Conservation (phyloP, 2,797 vertebrate genomes). For the Coregonus sp. region DNA sequence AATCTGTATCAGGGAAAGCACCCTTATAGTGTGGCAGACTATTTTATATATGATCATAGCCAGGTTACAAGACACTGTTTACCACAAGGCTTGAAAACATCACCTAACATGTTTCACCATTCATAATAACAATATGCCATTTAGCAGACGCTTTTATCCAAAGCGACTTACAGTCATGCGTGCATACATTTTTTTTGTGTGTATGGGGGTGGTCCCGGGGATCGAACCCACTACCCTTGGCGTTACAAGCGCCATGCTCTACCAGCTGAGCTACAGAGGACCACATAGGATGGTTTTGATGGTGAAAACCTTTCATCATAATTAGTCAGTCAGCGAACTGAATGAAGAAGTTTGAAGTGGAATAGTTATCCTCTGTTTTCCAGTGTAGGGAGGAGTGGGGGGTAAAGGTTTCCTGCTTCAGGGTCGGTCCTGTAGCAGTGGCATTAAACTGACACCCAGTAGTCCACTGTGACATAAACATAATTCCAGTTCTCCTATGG, state of each 20-base stretch:
- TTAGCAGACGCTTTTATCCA: no score
- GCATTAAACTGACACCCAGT: neutral
- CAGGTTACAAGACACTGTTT: no score
- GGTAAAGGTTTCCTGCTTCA: neutral
- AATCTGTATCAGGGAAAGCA: no score
- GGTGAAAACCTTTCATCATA: neutral
- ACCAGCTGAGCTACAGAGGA: no score
- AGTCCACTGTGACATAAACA: neutral
- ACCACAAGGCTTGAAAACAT: neutral
- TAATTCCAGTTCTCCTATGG: neutral
- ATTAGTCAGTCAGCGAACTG: neutral
- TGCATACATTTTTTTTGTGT: no score
- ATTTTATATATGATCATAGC: no score
- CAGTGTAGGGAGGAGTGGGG: neutral
- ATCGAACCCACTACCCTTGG: no score
- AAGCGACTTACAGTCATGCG: no score
- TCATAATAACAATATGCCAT: neutral
- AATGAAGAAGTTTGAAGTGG: neutral
- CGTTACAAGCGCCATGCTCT: no score
- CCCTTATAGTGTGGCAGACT: no score
- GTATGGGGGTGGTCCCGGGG: no score
- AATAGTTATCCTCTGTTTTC: no score
- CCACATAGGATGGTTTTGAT: constrained; percentile 10
- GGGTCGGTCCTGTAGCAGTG: neutral
- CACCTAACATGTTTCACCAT: constrained; percentile 42